Evolutionary conservation across 2,113 vertebrate species (phyloP).

Genomic region (Rhinopomastus cyanomelas): DNA sequence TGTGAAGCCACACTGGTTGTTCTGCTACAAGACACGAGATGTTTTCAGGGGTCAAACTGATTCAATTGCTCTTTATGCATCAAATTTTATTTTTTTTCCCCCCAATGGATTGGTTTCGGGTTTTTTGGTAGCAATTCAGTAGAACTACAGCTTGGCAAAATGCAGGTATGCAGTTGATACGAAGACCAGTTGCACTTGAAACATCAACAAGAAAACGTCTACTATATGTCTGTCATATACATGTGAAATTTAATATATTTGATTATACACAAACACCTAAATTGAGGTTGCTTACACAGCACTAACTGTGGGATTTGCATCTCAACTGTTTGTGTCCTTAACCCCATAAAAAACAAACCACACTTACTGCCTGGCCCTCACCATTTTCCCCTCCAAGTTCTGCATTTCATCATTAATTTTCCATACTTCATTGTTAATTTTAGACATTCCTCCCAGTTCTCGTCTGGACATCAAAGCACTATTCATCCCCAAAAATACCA

Average conservation of each 20-base stretch:
- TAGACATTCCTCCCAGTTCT: background rate
- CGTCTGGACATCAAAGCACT: conserved; percentile 32
- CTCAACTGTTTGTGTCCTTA: background rate
- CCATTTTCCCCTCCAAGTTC: background rate
- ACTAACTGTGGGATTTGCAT: background rate
- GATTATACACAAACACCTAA: background rate
- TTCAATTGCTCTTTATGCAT: background rate
- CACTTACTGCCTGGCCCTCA: background rate
- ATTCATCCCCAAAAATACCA: background rate
- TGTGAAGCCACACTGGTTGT: background rate
- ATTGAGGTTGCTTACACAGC: background rate
- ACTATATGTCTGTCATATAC: background rate
- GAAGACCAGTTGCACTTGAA: background rate
- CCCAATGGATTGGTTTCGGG: no score
- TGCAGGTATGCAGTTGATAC: background rate
- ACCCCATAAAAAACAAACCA: background rate
- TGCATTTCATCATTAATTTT: conserved; percentile 2
- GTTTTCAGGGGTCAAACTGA: background rate
- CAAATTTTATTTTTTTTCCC: no score
- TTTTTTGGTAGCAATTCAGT: background rate
- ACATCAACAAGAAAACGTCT: background rate
- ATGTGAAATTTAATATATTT: background rate
- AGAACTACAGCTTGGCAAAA: background rate
- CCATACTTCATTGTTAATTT: background rate
- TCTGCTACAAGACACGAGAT: background rate